These are phyloP conservation scores for Rhinogobio ventralis DNA, from an alignment of 2,797 vertebrate species.

Conservation along the genomic window DNA sequence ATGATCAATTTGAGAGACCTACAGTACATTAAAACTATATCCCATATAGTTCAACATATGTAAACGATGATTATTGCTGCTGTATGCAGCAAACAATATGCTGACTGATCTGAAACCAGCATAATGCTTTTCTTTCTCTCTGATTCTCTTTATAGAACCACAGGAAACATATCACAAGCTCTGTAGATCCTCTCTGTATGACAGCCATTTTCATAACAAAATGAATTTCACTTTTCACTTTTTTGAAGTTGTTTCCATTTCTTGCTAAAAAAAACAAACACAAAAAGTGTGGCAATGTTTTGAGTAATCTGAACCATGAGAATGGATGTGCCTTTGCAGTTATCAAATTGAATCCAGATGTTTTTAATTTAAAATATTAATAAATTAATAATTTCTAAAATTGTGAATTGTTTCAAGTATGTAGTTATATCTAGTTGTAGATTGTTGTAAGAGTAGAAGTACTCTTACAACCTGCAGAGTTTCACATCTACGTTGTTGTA, in stretches of 20 bases:
- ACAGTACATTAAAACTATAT: conserved; percentile 43
- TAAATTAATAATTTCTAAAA: conserved; percentile 79
- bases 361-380: conserved; percentile 86
- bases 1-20: conserved; percentile 8
- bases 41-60: conserved; percentile 55
- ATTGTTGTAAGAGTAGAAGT: conserved; percentile 19
- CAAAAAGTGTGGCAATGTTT: conserved; percentile 78
- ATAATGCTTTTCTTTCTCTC: conserved; percentile 67
- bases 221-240: conserved; percentile 65
- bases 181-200: conserved; percentile 72
- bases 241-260: conserved; percentile 76
- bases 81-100: conserved; percentile 57
- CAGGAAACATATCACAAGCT: conserved; percentile 74
- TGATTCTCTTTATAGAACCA: conserved; percentile 65
- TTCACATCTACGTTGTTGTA: neutral
- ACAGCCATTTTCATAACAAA: conserved; percentile 62
- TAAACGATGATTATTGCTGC: conserved; percentile 49
- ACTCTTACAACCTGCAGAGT: neutral
- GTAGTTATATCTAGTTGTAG: neutral
- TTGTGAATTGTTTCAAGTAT: conserved; percentile 57
- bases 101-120: conserved; percentile 73
- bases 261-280: conserved; percentile 70
- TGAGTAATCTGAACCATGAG: conserved; percentile 81
- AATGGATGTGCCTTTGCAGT: conserved; percentile 87
- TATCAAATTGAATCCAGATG: conserved; percentile 84